Conservation (phyloP, 1,140 invertebrate species). For the Drosophila melanica region DNA sequence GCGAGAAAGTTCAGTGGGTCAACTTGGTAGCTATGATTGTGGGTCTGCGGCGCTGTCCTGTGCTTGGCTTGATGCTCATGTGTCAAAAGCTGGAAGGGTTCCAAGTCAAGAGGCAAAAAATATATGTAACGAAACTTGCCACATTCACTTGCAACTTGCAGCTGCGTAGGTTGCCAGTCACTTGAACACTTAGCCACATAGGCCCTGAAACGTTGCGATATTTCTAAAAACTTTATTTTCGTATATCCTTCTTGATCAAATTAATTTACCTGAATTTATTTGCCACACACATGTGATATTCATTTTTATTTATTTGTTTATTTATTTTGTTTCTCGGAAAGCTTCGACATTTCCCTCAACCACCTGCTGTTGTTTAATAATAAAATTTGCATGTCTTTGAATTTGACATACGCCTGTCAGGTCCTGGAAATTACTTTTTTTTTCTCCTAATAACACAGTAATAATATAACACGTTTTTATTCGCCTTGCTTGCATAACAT, state of each 20-base stretch:
- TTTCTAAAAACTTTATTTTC: too few relatives aligned
- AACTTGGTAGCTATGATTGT: slow-evolving; percentile 20
- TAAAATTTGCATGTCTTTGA: slow-evolving; percentile 80
- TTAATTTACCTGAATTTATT: neutral
- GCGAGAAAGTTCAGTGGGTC: slow-evolving; percentile 68
- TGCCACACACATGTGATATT: neutral
- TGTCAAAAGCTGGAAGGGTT: slow-evolving; percentile 27
- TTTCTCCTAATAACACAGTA: slow-evolving; percentile 27
- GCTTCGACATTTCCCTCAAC: neutral
- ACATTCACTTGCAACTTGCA: slow-evolving; percentile 32
- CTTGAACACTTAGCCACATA: neutral
- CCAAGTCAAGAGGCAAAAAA: slow-evolving; percentile 34
- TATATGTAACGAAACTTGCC: slow-evolving; percentile 27
- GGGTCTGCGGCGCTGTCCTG: slow-evolving; percentile 21
- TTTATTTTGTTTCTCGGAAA: too few relatives aligned
- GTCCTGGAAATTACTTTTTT: slow-evolving; percentile 65
- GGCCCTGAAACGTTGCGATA: too few relatives aligned
- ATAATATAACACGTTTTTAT: slow-evolving; percentile 39
- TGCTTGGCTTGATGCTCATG: slow-evolving; percentile 30
- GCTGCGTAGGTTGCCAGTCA: slow-evolving; percentile 1
- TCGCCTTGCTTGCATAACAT: slow-evolving; percentile 45
- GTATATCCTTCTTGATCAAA: neutral
- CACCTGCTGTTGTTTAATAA: slow-evolving; percentile 38
- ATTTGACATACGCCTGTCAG: slow-evolving; percentile 76
- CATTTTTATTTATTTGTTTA: neutral